These are phyloP conservation scores for Anoncus sp. DNA, from an alignment of 2,888 invertebrate genomes.

Conservation along the genomic window DNA sequence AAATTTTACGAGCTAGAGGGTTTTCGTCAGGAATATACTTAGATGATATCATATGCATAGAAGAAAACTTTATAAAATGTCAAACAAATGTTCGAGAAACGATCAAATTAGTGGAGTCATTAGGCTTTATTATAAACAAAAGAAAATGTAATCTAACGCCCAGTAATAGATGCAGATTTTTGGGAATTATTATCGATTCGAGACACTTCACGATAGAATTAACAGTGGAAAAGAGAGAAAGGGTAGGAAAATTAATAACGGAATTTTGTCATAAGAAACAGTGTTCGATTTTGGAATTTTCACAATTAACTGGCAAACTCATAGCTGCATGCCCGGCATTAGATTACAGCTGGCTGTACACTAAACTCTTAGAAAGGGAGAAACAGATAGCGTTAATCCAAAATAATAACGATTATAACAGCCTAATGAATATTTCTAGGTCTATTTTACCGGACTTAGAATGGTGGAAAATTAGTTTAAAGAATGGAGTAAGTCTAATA, in stretches of 20 bases:
- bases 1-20: slow-evolving; percentile 19
- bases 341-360: slow-evolving; percentile 12
- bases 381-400: slow-evolving; percentile 43
- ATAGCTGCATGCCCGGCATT: slow-evolving; percentile 6
- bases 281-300: slow-evolving; percentile 18
- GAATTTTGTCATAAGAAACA: neutral
- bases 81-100: slow-evolving; percentile 12
- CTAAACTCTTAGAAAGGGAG: slow-evolving; percentile 10
- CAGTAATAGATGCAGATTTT: slow-evolving; percentile 34
- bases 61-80: slow-evolving; percentile 34
- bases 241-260: slow-evolving; percentile 3
- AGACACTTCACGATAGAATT: slow-evolving; percentile 35
- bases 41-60: slow-evolving; percentile 50
- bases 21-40: slow-evolving; percentile 38
- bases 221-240: slow-evolving; percentile 50
- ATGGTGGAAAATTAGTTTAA: slow-evolving; percentile 12
- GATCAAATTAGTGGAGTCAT: slow-evolving; percentile 28
- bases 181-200: slow-evolving; percentile 49
- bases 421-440: slow-evolving; percentile 21
- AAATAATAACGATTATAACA: slow-evolving; percentile 33
- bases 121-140: slow-evolving; percentile 47
- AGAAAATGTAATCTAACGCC: slow-evolving; percentile 41
- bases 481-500: neutral
- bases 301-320: slow-evolving; percentile 13
- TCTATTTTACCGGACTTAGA: slow-evolving; percentile 1